Evolutionary conservation across 2,113 vertebrate species (phyloP), one percentile per base, ranked within the genome.

Genomic region (Columba janthina): DNA sequence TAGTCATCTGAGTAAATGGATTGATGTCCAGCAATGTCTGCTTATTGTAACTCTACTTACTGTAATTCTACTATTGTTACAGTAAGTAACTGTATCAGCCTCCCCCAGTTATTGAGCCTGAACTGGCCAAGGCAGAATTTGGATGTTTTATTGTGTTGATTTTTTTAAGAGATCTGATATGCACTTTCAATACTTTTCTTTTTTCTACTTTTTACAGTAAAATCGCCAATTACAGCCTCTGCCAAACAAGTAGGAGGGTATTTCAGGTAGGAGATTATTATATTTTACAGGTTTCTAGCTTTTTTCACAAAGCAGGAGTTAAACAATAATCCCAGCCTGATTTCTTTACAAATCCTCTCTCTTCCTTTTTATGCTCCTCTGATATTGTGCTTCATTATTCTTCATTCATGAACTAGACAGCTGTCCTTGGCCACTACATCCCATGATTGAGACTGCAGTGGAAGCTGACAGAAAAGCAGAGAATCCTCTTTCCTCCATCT

Each of bases 261-360:
- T 34, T 38, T 96, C 46, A 96, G 96, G 97, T 98, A 97, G 32
- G 96, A 78, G 62, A 72, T 53, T 42, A 5, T 42, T 67, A 14
- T 56, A 42, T 91, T 95, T 89, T 40, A 51, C n/a, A 70, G 28
- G 18, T 53, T 66, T 50, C 34, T 72, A 57, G 31, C 11, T 42
- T 94, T 88, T 82, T 76, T 51, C 53, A 50, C 19, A 58, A 61
- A 85, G 32, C 46, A 15, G 42, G 38, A 40, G 36, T 76, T 54
- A 93, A 70, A 80, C 31, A 64, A 61, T 69, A 25, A 31, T 79
- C 36, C 29, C 38, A n/a, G 32, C 25, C 72, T 93, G n/a, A 74
- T 94, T 92, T 89, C 18, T 92, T 9, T 91, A 62, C 62, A 29
- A 46, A n/a, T 19, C 8, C 11, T 19, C 11, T 73, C 38, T 53